A percentile compares a stretch with the other conserved stretches of the same genome.
Evolutionary conservation across 2,888 invertebrate genomes (phyloP).

Genomic region (Drosophila affinis): DNA sequence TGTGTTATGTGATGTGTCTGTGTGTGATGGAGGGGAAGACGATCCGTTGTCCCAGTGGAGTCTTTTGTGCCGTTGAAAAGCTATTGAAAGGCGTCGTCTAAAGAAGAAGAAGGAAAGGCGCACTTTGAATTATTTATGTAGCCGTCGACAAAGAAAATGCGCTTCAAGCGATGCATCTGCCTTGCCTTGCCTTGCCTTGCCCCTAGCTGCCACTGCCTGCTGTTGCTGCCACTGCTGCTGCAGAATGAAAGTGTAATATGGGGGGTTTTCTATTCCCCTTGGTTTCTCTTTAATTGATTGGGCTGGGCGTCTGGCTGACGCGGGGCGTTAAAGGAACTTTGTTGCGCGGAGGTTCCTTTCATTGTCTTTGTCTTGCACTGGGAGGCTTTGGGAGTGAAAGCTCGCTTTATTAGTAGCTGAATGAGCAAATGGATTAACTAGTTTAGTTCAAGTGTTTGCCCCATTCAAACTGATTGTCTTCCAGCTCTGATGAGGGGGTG

Average conservation of each 20-base stretch:
- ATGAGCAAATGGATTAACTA: constrained; percentile 23
- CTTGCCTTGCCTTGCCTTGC: neutral
- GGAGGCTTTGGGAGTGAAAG: neutral
- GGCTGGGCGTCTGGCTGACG: constrained; percentile 16
- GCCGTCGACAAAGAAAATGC: constrained; percentile 39
- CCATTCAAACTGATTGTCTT: constrained; percentile 1
- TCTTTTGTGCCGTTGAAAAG: constrained; percentile 21
- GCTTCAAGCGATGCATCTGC: constrained; percentile 13
- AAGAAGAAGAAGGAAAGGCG: constrained; percentile 24
- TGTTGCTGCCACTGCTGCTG: neutral
- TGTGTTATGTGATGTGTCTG: neutral
- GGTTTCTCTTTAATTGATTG: constrained; percentile 33
- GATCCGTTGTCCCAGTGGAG: constrained; percentile 16
- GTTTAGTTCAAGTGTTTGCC: constrained; percentile 27
- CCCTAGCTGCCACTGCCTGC: neutral
- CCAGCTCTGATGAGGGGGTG: neutral
- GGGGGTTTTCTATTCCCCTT: constrained; percentile 1
- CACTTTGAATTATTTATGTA: constrained; percentile 57
- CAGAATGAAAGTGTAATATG: neutral
- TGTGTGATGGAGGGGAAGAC: neutral
- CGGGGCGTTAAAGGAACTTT: neutral
- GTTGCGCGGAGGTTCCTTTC: neutral
- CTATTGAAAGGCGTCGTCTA: constrained; percentile 18
- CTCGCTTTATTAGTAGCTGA: constrained; percentile 12
- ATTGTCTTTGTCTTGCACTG: constrained; percentile 14